Evolutionary conservation across 2,797 vertebrate species (phyloP).

Genomic region (Nyctibius grandis): DNA sequence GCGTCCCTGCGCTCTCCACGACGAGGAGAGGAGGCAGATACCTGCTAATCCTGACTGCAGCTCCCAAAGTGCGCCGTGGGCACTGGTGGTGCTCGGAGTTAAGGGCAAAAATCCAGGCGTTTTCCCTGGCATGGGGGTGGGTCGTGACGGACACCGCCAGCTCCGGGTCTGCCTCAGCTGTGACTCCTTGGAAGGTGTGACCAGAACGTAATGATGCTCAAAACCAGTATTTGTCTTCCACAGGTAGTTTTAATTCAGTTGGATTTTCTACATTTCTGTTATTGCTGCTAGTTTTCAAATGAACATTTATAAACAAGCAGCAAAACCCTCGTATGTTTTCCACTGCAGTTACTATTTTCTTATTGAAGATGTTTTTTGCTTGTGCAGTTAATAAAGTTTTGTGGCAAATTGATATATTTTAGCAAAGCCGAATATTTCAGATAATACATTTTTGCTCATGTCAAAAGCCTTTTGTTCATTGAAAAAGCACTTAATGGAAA

Average conservation of each 20-base stretch:
- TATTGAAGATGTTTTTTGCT: background rate
- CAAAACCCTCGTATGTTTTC: background rate
- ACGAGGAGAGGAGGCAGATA: background rate
- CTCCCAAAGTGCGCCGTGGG: rapidly evolving
- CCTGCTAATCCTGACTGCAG: rapidly evolving
- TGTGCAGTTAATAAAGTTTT: background rate
- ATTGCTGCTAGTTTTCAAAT: background rate
- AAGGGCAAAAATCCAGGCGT: background rate
- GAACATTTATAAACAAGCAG: background rate
- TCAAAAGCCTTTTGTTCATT: background rate
- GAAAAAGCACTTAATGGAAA: constrained; percentile 13
- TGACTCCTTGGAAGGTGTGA: background rate
- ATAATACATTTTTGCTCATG: background rate
- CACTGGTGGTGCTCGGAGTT: no score
- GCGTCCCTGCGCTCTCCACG: rapidly evolving
- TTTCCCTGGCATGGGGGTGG: background rate
- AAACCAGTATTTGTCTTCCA: background rate
- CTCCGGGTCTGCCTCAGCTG: background rate
- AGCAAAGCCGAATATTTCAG: background rate
- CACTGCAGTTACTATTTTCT: background rate
- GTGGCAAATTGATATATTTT: background rate
- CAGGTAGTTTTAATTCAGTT: background rate
- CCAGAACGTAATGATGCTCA: rapidly evolving
- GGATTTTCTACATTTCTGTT: background rate
- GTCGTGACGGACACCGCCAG: rapidly evolving